Conservation (phyloP, 1,140 invertebrate genomes). For the Leptinotarsa undecemlineata region DNA sequence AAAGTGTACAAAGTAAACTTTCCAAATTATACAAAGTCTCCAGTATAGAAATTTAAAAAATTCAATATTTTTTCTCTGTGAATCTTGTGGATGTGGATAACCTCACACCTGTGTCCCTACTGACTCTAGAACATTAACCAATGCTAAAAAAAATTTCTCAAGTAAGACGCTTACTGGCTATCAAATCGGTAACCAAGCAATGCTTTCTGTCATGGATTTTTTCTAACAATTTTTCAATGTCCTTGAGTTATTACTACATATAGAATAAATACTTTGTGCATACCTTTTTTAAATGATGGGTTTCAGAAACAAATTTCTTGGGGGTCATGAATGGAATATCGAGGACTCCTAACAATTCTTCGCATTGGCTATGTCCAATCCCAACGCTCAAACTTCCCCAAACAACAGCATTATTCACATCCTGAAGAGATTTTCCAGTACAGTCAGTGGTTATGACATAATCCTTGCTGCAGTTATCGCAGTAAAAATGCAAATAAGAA, state of each 20-base stretch:
- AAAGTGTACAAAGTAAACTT: no score
- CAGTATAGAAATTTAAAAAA: no score
- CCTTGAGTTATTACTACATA: no score
- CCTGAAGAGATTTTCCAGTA: not conserved
- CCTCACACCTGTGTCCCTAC: no score
- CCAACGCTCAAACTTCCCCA: constrained; percentile 14
- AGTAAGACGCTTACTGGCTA: not conserved
- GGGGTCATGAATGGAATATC: constrained; percentile 5
- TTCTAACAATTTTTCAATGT: no score
- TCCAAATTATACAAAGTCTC: no score
- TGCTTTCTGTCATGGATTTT: no score
- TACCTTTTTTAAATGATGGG: constrained; percentile 7
- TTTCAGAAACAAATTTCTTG: constrained; percentile 14
- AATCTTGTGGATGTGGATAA: no score
- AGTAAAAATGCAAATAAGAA: constrained; percentile 11
- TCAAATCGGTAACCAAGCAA: no score
- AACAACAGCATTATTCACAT: constrained; percentile 17
- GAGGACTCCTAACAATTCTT: constrained; percentile 14
- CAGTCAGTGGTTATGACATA: constrained; percentile 16
- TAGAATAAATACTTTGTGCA: not conserved
- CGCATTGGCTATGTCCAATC: constrained; percentile 13
- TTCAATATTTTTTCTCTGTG: no score
- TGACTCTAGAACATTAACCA: no score
- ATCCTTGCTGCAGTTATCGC: not conserved
- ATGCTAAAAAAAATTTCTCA: not conserved